These are phyloP conservation scores for Ypsolopha sequella DNA, from an alignment of 2,888 invertebrate genomes.

Conservation along the genomic window DNA sequence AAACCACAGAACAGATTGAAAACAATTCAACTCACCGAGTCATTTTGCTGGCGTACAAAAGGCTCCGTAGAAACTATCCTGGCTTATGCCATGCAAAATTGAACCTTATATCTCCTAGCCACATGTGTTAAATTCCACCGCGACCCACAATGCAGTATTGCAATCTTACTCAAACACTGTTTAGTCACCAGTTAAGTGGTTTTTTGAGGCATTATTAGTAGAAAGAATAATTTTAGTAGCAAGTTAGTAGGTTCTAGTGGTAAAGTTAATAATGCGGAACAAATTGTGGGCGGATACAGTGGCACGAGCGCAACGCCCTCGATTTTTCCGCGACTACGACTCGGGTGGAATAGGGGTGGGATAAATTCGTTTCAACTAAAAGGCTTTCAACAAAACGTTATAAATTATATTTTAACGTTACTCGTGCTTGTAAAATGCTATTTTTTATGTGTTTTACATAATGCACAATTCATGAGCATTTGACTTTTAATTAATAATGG, in stretches of 20 bases:
- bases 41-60: slow-evolving; percentile 50
- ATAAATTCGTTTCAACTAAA: too few relatives aligned
- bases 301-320: slow-evolving; percentile 45
- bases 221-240: slow-evolving; percentile 3
- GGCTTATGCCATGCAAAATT: slow-evolving; percentile 63
- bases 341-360: too few relatives aligned
- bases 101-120: slow-evolving; percentile 55
- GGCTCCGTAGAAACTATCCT: slow-evolving; percentile 43
- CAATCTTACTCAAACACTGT: background rate
- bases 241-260: background rate
- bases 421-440: too few relatives aligned
- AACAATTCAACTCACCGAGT: slow-evolving; percentile 44
- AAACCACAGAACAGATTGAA: background rate
- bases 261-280: slow-evolving; percentile 17
- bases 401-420: too few relatives aligned
- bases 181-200: background rate
- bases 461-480: too few relatives aligned
- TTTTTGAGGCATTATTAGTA: slow-evolving; percentile 10
- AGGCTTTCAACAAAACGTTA: too few relatives aligned
- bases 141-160: background rate
- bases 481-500: too few relatives aligned
- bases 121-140: slow-evolving; percentile 54
- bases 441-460: too few relatives aligned
- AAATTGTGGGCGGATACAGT: slow-evolving; percentile 13
- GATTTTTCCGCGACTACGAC: slow-evolving; percentile 37